Evolutionary conservation across 2,797 vertebrate genomes (phyloP), one percentile per base, ranked within the genome.

Genomic region (Scleropages formosus): DNA sequence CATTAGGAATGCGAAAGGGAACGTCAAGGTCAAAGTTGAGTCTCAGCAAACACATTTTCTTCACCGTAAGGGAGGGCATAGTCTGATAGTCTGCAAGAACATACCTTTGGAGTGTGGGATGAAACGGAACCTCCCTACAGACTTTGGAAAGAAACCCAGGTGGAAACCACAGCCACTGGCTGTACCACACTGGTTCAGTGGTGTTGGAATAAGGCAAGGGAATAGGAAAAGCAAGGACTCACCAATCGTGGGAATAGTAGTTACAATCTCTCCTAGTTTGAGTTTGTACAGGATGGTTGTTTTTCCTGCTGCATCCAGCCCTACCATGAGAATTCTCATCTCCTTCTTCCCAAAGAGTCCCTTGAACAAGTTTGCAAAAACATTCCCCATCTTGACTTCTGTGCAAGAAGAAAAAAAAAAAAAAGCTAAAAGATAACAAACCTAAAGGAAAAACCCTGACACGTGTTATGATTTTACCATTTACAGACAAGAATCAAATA

Each of bases 311-410:
- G 93, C 94, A 77, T 96, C 95, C 24, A 96, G 90, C 18, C 95
- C 94, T n/a, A 95, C 92, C 93, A 95, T 95, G 47, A 96, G 92
- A 85, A 96, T 96, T 79, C 93, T 90, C 94, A 96, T 95, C 85
- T 96, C 94, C 78, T 94, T 95, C 85, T 94, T 95, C 80, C 93
- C 93, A 78, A 95, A 94, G 0, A 95, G 89, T 86, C 90, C 91
- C 81, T 93, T 93, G 85, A 95, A 93, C 79, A 95, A 81, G 81
- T 78, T 91, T 47, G 87, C 81, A 82, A 95, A 94, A 71, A 95
- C 62, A 79, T 93, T 94, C 87, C 95, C 94, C 94, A 95, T 95
- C 87, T 82, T 89, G 84, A 82, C 83, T 72, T 83, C 83, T 84
- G 89, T 91, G 85, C 67, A 3, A 0, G 72, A 31, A 65, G 66